phyloP scores from a whole-genome alignment of 35 echinoderm and acorn worm genomes.

The Amphiura filiformis region DNA sequence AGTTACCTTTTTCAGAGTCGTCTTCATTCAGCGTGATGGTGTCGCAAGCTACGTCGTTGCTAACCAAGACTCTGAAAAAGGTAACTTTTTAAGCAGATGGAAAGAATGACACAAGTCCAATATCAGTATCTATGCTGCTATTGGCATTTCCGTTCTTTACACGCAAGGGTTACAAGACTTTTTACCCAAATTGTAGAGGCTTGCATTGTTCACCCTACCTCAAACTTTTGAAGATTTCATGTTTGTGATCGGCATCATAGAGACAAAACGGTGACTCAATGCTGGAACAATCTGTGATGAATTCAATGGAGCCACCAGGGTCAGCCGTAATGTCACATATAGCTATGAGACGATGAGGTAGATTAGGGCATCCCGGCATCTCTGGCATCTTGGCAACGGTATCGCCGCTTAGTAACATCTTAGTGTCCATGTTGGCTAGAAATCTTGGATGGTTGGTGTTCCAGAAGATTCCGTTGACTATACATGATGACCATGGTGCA shows the following conservation, averaged over 20 bases:
- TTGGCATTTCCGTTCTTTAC: too few species aligned
- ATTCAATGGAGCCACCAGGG: constrained; percentile 94
- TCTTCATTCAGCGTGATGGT: too few species aligned
- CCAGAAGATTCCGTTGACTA: constrained; percentile 98
- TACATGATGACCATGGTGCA: constrained; percentile 93
- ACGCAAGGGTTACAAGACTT: too few species aligned
- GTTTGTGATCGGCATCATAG: constrained; percentile 81
- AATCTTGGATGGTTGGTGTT: constrained; percentile 86
- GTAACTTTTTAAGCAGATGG: too few species aligned
- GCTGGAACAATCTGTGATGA: constrained; percentile 80
- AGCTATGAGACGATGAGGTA: constrained; percentile 90
- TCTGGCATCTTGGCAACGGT: constrained; percentile 51
- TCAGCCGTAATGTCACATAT: constrained; percentile 99
- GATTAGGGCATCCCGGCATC: constrained; percentile 66
- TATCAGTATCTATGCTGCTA: too few species aligned
- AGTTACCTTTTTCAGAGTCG: too few species aligned
- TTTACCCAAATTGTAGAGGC: too few species aligned
- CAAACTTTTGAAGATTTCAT: constrained; percentile 90
- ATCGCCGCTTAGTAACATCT: constrained; percentile 61
- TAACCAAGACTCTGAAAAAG: too few species aligned
- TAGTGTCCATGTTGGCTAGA: constrained; percentile 92
- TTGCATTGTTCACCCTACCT: constrained; percentile 35
- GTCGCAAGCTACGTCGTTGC: too few species aligned
- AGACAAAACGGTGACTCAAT: constrained; percentile 87
- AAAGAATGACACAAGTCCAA: too few species aligned